Conservation (phyloP, 2,797 vertebrate genomes). For the Danio aesculapii region DNA sequence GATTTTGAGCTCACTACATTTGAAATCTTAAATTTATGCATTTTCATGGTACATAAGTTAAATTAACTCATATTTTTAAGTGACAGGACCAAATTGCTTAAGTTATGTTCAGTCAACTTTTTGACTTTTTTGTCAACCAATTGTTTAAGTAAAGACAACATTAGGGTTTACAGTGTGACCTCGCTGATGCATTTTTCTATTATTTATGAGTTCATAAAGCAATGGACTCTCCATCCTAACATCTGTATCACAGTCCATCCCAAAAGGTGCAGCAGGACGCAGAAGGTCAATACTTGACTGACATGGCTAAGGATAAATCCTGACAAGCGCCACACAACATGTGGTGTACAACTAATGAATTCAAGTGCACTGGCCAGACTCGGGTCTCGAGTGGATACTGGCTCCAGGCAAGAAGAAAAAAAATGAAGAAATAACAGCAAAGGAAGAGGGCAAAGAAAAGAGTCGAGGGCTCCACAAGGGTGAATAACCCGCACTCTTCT, state of each 20-base stretch:
- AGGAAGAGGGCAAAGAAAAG: background rate
- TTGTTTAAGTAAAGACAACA: no score
- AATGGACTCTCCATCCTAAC: constrained; percentile 17
- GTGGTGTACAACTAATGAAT: constrained; percentile 32
- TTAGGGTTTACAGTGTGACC: no score
- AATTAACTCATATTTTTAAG: no score
- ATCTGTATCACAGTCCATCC: constrained; percentile 14
- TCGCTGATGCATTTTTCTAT: background rate
- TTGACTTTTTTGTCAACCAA: no score
- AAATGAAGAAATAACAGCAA: background rate
- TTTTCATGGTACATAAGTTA: no score
- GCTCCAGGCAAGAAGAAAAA: background rate
- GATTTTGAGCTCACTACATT: no score
- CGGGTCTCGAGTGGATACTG: background rate
- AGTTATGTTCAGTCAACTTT: no score
- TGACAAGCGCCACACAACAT: constrained; percentile 13
- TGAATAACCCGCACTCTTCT: constrained; percentile 10
- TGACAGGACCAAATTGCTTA: no score
- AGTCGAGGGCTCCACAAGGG: constrained; percentile 10
- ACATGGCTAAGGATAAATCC: constrained; percentile 24
- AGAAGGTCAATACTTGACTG: constrained; percentile 42
- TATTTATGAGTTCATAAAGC: background rate
- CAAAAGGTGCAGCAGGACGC: constrained; percentile 26
- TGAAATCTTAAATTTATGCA: no score
- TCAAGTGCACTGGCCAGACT: constrained; percentile 35